A percentile compares a stretch with the other conserved stretches of the same genome.
Evolutionary conservation across 2,113 vertebrate genomes (phyloP).

Genomic region (Equus przewalskii): DNA sequence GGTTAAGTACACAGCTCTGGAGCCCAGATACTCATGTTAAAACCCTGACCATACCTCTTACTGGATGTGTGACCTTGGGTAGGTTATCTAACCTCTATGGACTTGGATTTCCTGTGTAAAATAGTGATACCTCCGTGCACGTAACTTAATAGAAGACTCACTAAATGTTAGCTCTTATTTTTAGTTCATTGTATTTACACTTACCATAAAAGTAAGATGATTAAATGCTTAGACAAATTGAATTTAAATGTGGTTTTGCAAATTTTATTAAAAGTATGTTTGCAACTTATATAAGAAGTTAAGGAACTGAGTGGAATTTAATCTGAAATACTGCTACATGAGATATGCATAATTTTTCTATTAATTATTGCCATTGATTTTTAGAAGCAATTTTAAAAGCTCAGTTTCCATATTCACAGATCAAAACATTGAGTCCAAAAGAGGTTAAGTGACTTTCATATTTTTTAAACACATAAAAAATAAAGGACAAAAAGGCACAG

Average conservation of each 20-base stretch:
- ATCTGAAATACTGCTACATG: not conserved
- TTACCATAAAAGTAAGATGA: not conserved
- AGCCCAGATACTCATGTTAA: not conserved
- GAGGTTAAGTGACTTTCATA: not conserved
- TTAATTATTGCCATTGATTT: not conserved
- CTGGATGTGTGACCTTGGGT: not conserved
- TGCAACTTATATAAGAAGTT: not conserved
- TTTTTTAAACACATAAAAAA: conserved; percentile 50
- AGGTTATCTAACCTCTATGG: not conserved
- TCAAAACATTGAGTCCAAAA: not conserved
- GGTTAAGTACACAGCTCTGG: not conserved
- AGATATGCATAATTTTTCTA: not conserved
- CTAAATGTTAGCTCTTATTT: not conserved
- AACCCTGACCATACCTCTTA: not conserved
- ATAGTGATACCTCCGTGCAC: not conserved
- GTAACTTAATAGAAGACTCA: not conserved
- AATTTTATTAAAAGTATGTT: conserved; percentile 16
- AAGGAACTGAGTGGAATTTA: not conserved
- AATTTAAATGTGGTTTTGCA: conserved; percentile 15
- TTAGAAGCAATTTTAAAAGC: conserved; percentile 20
- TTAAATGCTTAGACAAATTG: conserved; percentile 5
- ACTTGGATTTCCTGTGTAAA: not conserved
- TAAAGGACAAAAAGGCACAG: not conserved
- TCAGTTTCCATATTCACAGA: not conserved
- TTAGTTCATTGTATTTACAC: not conserved